Conservation (phyloP, 2,113 vertebrate species). For the Nothocercus julius region DNA sequence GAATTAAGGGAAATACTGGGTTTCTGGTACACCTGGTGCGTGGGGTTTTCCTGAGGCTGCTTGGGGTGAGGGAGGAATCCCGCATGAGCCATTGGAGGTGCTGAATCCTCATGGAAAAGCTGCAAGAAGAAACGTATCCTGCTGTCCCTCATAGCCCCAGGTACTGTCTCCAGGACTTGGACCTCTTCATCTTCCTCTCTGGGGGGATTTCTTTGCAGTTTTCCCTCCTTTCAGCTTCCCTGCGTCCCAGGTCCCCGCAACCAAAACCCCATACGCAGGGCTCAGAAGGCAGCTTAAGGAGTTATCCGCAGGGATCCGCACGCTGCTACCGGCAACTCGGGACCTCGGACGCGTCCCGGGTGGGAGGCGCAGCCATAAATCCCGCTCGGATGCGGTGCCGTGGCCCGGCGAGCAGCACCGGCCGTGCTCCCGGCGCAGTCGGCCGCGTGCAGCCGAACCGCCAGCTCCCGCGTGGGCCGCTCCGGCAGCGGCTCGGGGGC, state of each 20-base stretch:
- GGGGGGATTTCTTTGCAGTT: rapidly evolving
- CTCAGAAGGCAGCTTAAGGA: not conserved
- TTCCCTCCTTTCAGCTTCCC: not conserved
- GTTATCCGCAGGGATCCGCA: rapidly evolving
- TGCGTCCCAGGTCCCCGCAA: not conserved
- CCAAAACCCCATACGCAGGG: not conserved
- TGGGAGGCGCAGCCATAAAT: not conserved
- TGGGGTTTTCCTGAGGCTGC: not conserved
- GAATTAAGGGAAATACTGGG: not conserved
- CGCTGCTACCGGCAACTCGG: not conserved
- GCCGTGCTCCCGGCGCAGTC: not conserved
- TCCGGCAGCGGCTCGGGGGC: no score
- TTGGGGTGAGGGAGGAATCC: not conserved
- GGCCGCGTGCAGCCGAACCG: not conserved
- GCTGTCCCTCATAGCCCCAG: no score
- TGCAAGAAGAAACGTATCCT: not conserved
- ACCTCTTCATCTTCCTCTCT: not conserved
- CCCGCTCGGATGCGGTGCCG: not conserved
- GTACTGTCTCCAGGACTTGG: no score
- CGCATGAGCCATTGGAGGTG: rapidly evolving
- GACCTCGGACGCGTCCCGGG: not conserved
- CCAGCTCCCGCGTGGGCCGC: not conserved
- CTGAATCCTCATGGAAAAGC: not conserved
- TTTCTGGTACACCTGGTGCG: not conserved
- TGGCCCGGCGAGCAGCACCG: not conserved